A percentile compares a stretch with the other conserved stretches of the same genome.
Evolutionary conservation across 2,888 invertebrate species (phyloP).

Genomic region (Furcula furcula): DNA sequence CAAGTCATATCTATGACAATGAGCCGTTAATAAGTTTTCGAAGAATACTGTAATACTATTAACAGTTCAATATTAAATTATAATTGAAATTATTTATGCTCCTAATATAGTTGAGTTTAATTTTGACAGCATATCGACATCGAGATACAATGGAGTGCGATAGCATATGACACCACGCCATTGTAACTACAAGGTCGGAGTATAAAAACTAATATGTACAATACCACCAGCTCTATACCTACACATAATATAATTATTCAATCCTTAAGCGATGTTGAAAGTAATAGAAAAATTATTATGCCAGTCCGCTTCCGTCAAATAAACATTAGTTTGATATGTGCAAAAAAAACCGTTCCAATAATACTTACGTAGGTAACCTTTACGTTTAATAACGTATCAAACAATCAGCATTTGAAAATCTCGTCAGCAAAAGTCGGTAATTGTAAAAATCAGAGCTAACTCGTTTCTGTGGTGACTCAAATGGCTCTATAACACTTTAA

Average conservation of each 20-base stretch:
- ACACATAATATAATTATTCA: slow-evolving; percentile 4
- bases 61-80: too few relatives aligned
- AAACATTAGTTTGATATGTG: not conserved
- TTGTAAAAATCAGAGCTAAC: slow-evolving; percentile 38
- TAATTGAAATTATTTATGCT: too few relatives aligned
- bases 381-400: too few relatives aligned
- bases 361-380: too few relatives aligned
- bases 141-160: slow-evolving; percentile 8
- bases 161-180: slow-evolving; percentile 12
- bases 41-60: too few relatives aligned
- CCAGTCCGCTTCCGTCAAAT: not conserved
- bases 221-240: slow-evolving; percentile 5
- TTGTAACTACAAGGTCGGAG: slow-evolving; percentile 24
- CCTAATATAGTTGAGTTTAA: too few relatives aligned
- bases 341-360: too few relatives aligned
- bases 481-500: slow-evolving; percentile 33
- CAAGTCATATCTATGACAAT: too few relatives aligned
- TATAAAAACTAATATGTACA: slow-evolving; percentile 17
- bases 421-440: slow-evolving; percentile 17
- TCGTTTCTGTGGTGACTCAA: slow-evolving; percentile 31
- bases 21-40: too few relatives aligned
- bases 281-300: slow-evolving; percentile 4
- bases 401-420: too few relatives aligned
- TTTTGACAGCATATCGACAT: slow-evolving; percentile 4
- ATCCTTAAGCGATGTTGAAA: slow-evolving; percentile 1